These are phyloP conservation scores for Drymodes brunneopygia DNA, from an alignment of 2,113 vertebrate genomes.

Conservation along the genomic window DNA sequence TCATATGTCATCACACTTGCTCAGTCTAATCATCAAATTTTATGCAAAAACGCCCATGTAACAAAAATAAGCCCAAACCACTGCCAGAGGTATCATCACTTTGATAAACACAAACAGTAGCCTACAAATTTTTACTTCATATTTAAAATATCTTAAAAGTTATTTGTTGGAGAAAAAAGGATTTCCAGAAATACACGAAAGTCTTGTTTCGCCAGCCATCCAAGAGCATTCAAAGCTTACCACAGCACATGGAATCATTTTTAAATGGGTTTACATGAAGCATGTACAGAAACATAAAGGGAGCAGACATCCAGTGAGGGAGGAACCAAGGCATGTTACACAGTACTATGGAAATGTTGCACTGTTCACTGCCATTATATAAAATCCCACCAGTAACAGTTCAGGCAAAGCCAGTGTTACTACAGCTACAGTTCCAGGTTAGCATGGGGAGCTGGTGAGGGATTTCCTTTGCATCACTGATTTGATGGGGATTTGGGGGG, in stretches of 20 bases:
- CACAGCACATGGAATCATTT: background rate
- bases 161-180: background rate
- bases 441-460: background rate
- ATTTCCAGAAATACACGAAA: background rate
- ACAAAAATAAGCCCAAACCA: background rate
- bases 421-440: background rate
- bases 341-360: background rate
- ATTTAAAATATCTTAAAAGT: background rate
- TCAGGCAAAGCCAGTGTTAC: background rate
- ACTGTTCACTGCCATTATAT: background rate
- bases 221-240: background rate
- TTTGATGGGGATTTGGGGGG: background rate
- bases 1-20: background rate
- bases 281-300: background rate
- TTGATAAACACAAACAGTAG: background rate
- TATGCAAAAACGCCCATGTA: background rate
- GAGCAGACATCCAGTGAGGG: background rate
- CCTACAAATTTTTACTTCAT: background rate
- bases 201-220: background rate
- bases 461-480: background rate
- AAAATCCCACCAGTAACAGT: background rate
- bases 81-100: background rate
- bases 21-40: background rate
- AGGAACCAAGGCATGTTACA: background rate
- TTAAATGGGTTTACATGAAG: background rate